phyloP scores from a whole-genome alignment of 2,888 invertebrate species.

The Hypolimnas misippus region DNA sequence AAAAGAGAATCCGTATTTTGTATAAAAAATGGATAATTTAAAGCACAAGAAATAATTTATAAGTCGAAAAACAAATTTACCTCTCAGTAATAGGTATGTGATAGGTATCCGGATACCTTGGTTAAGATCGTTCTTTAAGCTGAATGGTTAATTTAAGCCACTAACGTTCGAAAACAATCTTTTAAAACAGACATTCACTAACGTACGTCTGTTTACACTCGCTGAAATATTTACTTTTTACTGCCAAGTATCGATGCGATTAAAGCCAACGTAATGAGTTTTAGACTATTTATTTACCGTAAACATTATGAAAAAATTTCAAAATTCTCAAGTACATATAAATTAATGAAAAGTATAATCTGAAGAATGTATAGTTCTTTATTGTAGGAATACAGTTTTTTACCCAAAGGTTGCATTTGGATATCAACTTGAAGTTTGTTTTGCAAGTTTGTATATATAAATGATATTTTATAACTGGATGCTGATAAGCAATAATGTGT shows the following conservation, averaged over 20 bases:
- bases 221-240: conserved; percentile 4
- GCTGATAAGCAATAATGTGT: too few relatives aligned
- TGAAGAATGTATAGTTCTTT: neutral
- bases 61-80: neutral
- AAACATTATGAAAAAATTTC: conserved; percentile 7
- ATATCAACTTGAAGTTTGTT: too few relatives aligned
- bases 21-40: too few relatives aligned
- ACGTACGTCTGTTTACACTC: conserved; percentile 3
- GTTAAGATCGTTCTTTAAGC: neutral
- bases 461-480: too few relatives aligned
- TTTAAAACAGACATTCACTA: conserved; percentile 6
- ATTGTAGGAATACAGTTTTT: too few relatives aligned
- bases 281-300: conserved; percentile 5
- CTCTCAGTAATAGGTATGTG: neutral
- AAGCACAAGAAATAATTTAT: too few relatives aligned
- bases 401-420: too few relatives aligned
- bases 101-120: neutral
- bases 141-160: conserved; percentile 10
- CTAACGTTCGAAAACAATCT: conserved; percentile 8
- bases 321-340: neutral
- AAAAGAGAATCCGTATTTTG: too few relatives aligned
- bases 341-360: neutral
- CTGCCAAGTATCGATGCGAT: conserved; percentile 12
- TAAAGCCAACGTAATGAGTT: neutral
- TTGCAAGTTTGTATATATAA: too few relatives aligned